phyloP scores from a whole-genome alignment of 1,140 invertebrate genomes.

The Apis florea region DNA sequence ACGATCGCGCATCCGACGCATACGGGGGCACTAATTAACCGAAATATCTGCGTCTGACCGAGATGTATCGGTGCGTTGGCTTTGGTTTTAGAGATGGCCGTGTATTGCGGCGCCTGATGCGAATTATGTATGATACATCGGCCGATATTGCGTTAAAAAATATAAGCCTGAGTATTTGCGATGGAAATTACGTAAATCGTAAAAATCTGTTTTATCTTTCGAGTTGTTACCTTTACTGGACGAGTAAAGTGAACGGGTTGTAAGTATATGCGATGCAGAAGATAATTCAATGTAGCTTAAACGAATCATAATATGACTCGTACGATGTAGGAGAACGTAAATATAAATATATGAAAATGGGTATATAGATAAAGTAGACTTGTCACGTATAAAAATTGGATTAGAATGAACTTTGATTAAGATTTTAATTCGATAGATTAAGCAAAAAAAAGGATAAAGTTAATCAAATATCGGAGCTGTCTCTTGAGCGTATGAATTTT shows the following conservation, averaged over 20 bases:
- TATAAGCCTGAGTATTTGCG: not conserved
- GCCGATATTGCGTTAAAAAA: not conserved
- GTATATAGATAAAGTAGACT: too few relatives aligned
- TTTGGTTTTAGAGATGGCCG: conserved; percentile 12
- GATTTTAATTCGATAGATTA: too few relatives aligned
- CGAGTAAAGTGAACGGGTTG: too few relatives aligned
- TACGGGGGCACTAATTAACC: conserved; percentile 25
- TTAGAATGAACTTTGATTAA: too few relatives aligned
- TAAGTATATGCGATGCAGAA: not conserved
- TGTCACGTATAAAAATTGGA: too few relatives aligned
- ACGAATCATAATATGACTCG: too few relatives aligned
- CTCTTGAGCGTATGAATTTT: too few relatives aligned
- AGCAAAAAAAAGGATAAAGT: too few relatives aligned
- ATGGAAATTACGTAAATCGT: not conserved
- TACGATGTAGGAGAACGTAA: too few relatives aligned
- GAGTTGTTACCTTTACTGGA: not conserved
- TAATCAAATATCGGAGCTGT: too few relatives aligned
- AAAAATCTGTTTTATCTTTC: not conserved
- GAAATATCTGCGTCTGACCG: conserved; percentile 25
- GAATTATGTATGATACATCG: not conserved
- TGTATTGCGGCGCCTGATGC: not conserved
- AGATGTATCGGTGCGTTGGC: conserved; percentile 17
- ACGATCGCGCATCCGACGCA: conserved; percentile 1
- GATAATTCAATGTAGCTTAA: not conserved
- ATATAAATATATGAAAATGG: too few relatives aligned